Conservation (phyloP, 2,113 vertebrate species). For the Nettapus auritus region DNA sequence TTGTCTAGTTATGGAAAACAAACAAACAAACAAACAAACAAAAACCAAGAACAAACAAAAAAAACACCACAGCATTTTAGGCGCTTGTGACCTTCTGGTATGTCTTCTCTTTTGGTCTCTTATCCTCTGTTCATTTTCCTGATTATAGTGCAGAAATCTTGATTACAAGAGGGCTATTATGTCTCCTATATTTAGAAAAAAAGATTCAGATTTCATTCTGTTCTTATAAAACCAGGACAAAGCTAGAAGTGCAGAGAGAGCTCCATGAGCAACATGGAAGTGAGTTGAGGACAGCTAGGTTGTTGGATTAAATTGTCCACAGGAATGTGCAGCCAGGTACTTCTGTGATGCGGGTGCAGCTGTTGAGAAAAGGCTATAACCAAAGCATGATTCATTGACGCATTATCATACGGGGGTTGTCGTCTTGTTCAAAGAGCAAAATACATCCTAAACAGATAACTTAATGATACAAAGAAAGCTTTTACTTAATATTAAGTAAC, state of each 20-base stretch:
- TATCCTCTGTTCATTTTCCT: background rate
- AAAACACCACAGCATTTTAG: background rate
- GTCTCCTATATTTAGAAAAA: background rate
- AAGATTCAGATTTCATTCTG: background rate
- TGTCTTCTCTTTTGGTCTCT: background rate
- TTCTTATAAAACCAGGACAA: fast-evolving
- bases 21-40: too few species aligned
- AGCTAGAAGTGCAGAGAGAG: background rate
- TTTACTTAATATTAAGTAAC: background rate
- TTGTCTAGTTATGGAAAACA: background rate
- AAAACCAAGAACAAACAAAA: too few species aligned
- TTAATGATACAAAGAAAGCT: background rate
- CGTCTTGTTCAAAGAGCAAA: background rate
- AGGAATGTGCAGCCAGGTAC: background rate
- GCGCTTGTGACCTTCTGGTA: background rate
- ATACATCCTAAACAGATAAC: background rate
- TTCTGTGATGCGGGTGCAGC: background rate
- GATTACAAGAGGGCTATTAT: background rate
- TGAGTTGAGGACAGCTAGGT: background rate
- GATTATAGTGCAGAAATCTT: background rate
- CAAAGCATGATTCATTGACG: background rate
- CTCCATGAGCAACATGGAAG: background rate
- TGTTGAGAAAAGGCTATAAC: background rate
- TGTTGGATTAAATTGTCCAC: background rate
- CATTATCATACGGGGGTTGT: background rate